Base-by-base conservation (phyloP, 1,140 invertebrate species). In the Eufriesea mexicana region DNA sequence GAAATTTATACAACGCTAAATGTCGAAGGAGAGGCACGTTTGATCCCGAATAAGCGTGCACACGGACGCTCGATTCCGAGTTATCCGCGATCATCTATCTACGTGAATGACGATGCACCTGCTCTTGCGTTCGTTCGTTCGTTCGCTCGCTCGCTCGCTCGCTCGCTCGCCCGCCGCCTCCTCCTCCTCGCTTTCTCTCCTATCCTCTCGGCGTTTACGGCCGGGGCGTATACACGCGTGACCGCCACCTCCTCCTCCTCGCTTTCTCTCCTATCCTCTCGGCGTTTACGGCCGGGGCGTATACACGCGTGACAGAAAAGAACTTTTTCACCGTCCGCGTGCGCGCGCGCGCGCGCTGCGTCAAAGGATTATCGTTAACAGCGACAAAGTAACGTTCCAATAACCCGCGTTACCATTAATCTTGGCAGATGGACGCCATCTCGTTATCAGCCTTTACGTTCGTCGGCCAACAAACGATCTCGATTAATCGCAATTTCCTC, bases 11-110 rank as follows among this genome's bases (percentile, higher is more conserved):
- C 85, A 84, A 87, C 76, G 86, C 86, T 87, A 86, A 87, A 87
- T 68, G 85, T 70, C 67, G 81, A 84, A 54, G 57, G 81, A 66
- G 54, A 70, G 75, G 57, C 23, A 28, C 73, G 45, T 61, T 78
- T 67, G 70, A 77, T 64, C 59, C 55, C 42, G 70, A 72, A 57
- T 66, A 86, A 61, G 49, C 72, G 51, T 75, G 72, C 70, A 54
- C 75, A 42, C 67, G 75, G 42, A 28, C 83, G 68, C 55, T 61
- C 72, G 87, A 88, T 88, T 85, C 59, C 87, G n/a, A 83, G 71
- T 89, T 86, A 86, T 88, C 86, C 86, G 70, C 64, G 87, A 89
- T 86, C 86, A 86, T 89, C 87, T 89, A 89, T 89, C 87, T 86
- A 77, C 86, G 73, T 73, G 87, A 89, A 89, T 64, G 87, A 89